A percentile compares a stretch with the other conserved stretches of the same genome.
Conservation (phyloP, 2,797 vertebrate species). For the Todus mexicanus region DNA sequence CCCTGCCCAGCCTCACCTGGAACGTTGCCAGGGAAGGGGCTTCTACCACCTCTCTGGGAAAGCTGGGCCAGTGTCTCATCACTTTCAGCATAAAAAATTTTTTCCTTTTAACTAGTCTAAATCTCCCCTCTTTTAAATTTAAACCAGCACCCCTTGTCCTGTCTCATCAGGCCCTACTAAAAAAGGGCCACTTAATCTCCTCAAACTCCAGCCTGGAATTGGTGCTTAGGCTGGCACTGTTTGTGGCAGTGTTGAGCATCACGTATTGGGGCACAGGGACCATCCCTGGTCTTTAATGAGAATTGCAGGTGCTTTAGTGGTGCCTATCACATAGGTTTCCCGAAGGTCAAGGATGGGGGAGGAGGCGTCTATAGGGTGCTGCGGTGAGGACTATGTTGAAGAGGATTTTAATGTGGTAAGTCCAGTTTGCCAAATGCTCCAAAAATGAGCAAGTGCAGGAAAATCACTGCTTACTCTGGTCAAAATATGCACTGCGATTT, state of each 20-base stretch:
- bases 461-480: background rate
- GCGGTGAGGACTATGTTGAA: background rate
- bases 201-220: background rate
- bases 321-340: background rate
- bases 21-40: background rate
- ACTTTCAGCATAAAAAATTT: rapidly evolving
- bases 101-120: background rate
- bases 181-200: background rate
- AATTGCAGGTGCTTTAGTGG: background rate
- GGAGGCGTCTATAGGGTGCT: rapidly evolving
- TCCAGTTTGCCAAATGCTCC: background rate
- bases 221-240: background rate
- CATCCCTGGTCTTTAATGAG: background rate
- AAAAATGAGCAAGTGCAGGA: background rate
- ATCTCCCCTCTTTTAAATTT: background rate
- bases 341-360: background rate
- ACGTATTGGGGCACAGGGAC: background rate
- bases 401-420: background rate
- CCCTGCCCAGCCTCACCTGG: rapidly evolving
- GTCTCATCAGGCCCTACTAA: background rate
- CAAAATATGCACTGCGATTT: background rate
- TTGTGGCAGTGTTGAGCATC: background rate
- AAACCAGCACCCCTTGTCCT: background rate
- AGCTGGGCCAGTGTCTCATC: background rate
- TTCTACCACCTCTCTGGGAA: background rate